These are phyloP conservation scores for Numenius phaeopus DNA, from an alignment of 2,797 vertebrate genomes.

Conservation along the genomic window DNA sequence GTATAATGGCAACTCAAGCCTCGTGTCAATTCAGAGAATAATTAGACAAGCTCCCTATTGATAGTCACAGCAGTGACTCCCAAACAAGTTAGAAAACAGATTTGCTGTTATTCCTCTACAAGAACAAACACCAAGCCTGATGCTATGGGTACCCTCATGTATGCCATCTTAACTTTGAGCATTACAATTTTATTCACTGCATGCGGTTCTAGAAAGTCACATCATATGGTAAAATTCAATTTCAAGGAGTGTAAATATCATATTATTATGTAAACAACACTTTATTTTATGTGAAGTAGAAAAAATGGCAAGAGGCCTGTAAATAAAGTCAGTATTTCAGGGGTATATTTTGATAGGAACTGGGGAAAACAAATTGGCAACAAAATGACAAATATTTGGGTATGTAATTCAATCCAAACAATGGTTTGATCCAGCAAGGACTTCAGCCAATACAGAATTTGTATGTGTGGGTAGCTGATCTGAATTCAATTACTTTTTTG, in stretches of 20 bases:
- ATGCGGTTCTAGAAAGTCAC: not conserved
- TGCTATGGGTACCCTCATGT: not conserved
- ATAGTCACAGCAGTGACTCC: not conserved
- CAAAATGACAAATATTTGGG: constrained; percentile 50
- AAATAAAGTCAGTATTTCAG: not conserved
- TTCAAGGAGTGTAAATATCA: constrained; percentile 17
- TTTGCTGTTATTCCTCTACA: not conserved
- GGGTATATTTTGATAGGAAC: not conserved
- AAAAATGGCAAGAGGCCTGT: not conserved
- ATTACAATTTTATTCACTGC: not conserved
- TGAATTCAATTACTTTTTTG: constrained; percentile 12
- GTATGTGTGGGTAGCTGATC: not conserved
- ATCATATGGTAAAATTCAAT: not conserved
- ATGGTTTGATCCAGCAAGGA: not conserved
- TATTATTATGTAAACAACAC: not conserved
- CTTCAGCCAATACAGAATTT: not conserved
- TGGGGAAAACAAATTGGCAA: not conserved
- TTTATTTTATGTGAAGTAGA: not conserved
- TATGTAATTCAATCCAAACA: constrained; percentile 18
- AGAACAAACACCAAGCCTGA: not conserved
- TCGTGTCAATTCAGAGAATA: constrained; percentile 6
- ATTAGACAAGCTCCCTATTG: constrained; percentile 11
- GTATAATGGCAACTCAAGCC: not conserved
- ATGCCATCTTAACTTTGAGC: not conserved
- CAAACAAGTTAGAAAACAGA: not conserved